These are phyloP conservation scores for Myiothlypis chrysogaster DNA, from an alignment of 2,797 vertebrate genomes.

Conservation along the genomic window DNA sequence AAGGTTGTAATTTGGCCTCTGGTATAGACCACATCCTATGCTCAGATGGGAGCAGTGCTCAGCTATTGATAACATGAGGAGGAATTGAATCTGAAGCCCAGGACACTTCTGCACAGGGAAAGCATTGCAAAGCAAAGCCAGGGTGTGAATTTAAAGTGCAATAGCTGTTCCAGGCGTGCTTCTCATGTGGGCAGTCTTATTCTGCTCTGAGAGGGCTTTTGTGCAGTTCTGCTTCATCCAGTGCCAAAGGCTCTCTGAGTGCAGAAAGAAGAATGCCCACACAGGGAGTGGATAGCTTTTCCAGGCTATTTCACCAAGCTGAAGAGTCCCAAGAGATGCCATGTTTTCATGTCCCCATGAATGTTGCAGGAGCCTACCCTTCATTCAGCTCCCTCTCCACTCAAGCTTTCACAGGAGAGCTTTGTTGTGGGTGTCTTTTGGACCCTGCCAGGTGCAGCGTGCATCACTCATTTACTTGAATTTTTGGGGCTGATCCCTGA, in stretches of 20 bases:
- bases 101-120: not conserved
- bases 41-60: not conserved
- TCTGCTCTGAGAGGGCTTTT: conserved; percentile 53
- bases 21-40: not conserved
- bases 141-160: conserved; percentile 63
- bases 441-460: not conserved
- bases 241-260: conserved; percentile 47
- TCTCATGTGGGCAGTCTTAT: conserved; percentile 51
- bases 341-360: conserved; percentile 20
- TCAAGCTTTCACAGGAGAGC: not conserved
- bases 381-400: not conserved
- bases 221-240: conserved; percentile 59
- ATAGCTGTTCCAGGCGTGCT: conserved; percentile 2
- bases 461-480: not conserved
- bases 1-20: not conserved
- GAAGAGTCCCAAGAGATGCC: conserved; percentile 43
- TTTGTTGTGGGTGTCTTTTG: not conserved
- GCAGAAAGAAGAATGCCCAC: conserved; percentile 63
- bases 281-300: conserved; percentile 46
- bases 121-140: conserved; percentile 32
- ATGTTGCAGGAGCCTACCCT: not conserved
- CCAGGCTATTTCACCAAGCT: conserved; percentile 52
- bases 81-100: conserved; percentile 4
- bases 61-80: not conserved
- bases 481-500: not conserved